Percentiles rank a stretch among this genome's conserved stretches.
phyloP scores from a whole-genome alignment of 2,113 vertebrate genomes.

The Corydoras sp. region DNA sequence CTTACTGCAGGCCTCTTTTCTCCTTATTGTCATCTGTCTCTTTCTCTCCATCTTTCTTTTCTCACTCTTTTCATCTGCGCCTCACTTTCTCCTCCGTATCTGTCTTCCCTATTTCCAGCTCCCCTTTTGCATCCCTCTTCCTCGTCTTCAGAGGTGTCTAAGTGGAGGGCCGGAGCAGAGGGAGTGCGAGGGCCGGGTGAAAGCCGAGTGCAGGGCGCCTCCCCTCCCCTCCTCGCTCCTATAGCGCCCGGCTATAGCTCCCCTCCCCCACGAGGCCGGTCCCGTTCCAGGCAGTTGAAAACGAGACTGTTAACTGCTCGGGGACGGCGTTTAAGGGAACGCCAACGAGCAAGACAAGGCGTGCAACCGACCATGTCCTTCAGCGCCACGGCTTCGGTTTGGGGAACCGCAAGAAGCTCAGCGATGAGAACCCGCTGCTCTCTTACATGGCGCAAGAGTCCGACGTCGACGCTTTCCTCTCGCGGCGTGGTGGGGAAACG shows the following conservation, averaged over 20 bases:
- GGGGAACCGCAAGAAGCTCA: constrained; percentile 10
- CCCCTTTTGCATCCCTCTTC: constrained; percentile 6
- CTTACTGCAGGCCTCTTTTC: constrained; percentile 52
- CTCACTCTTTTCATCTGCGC: background rate
- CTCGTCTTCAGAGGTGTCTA: background rate
- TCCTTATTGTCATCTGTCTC: constrained; percentile 61
- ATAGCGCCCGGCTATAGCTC: background rate
- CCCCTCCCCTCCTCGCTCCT: background rate
- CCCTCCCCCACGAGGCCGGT: constrained; percentile 9
- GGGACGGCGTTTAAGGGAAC: constrained; percentile 22
- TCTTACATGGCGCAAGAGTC: background rate
- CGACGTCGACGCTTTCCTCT: background rate
- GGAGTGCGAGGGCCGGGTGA: constrained; percentile 7
- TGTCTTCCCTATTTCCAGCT: constrained; percentile 6
- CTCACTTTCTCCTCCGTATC: background rate
- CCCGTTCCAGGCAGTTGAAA: constrained; percentile 22
- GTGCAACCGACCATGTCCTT: constrained; percentile 13
- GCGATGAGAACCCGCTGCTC: background rate
- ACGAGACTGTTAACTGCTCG: constrained; percentile 28
- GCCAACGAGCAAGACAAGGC: constrained; percentile 16
- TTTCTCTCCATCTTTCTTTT: constrained; percentile 25
- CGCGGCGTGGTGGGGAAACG: background rate
- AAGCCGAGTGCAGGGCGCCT: background rate
- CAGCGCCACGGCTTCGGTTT: background rate
- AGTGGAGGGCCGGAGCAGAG: background rate